phyloP scores from a whole-genome alignment of 2,888 invertebrate species.

The Coenonympha arcania region DNA sequence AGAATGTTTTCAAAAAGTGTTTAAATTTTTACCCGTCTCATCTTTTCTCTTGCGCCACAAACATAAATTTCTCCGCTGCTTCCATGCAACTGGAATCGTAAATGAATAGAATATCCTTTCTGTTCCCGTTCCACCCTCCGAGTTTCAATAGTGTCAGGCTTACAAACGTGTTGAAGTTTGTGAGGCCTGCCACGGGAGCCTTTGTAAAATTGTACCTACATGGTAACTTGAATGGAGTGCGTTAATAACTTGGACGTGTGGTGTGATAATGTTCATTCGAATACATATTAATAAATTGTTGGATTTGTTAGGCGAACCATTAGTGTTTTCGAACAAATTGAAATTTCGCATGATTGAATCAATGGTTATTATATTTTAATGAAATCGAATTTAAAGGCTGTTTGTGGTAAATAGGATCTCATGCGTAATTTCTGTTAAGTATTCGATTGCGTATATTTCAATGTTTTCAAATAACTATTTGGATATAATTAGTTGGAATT shows the following conservation, averaged over 20 bases:
- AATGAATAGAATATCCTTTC: slow-evolving; percentile 33
- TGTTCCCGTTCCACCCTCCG: slow-evolving; percentile 22
- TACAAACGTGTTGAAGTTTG: slow-evolving; percentile 25
- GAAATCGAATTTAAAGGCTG: background rate
- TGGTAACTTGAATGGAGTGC: slow-evolving; percentile 18
- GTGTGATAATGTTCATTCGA: too few species aligned
- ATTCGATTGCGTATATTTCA: background rate
- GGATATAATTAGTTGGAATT: background rate
- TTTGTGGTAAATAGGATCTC: background rate
- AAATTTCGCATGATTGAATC: background rate
- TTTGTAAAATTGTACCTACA: too few species aligned
- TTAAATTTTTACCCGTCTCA: too few species aligned
- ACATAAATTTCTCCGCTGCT: slow-evolving; percentile 18
- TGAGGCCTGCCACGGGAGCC: slow-evolving; percentile 21
- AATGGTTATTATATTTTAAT: background rate
- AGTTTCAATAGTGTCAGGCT: slow-evolving; percentile 28
- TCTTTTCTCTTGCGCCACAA: background rate
- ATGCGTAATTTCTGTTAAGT: background rate
- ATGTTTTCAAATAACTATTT: too few species aligned
- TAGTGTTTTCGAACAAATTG: background rate
- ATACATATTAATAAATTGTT: background rate
- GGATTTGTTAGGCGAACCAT: background rate
- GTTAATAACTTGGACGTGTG: slow-evolving; percentile 17
- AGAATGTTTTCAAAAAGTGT: too few species aligned
- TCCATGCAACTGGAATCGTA: slow-evolving; percentile 28